Evolutionary conservation across 2,888 invertebrate species (phyloP), one percentile per base, ranked within the genome.

Genomic region (Crocallis elinguaria): DNA sequence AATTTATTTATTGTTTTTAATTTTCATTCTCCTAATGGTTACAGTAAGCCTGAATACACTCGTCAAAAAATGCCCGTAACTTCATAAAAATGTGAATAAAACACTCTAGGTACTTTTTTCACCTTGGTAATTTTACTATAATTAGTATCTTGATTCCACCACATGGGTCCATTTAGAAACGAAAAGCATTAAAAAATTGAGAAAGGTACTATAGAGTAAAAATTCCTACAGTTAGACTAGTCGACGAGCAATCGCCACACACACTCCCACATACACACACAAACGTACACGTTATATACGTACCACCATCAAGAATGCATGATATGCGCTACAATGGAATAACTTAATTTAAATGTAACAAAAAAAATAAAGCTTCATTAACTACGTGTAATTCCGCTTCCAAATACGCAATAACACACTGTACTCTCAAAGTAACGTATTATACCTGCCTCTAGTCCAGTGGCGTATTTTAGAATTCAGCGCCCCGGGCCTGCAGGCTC

Each of bases 201-300:
- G 12, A 25, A 35, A 17, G 12, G 8, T 16, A 30, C 8, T 13
- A 25, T 2, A 23, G 25, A 25, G 8, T 11, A 21, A 6, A 21
- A 49, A 29, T 45, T 42, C 13, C 14, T 46, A 23, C 14, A 17
- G 11, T 44, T 11, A 41, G 39, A 51, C 51, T 39, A 51, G 45
- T 35, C 16, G 37, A 23, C 29, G 33, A 50, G 7, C 21, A 8
- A 9, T 32, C 29, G 12, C 16, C 43, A 43, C 8, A 30, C 30
- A 14, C 29, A 35, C 27, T 14, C 41, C 11, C 8, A 19, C 39
- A 23, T 7, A 14, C 19, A n/a, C 29, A 27, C 29, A 35, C 8
- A 5, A 27, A 49, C 17, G 17, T 9, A 11, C 21, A 23, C 23
- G 32, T 30, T 5, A 13, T 25, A 12, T 13, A 33, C 12, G 6